Evolutionary conservation across 2,888 invertebrate species (phyloP), one percentile per base, ranked within the genome.

Genomic region (Parascotia fuliginaria): DNA sequence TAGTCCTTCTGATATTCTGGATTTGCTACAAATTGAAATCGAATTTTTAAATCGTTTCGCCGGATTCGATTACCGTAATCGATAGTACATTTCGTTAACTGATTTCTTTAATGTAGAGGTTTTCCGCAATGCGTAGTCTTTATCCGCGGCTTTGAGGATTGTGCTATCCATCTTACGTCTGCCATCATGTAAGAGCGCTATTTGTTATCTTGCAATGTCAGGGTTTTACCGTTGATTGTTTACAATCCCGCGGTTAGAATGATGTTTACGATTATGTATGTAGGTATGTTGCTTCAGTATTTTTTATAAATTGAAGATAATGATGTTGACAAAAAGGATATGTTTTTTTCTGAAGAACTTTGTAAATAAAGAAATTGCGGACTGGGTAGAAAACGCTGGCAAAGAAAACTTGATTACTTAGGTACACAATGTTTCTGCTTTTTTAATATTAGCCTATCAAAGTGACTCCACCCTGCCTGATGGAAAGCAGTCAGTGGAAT

Each of bases 41-140:
- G 56, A 41, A 12, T 45, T 60, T 46, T 33, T 40, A 28, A 39
- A 40, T 15, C 38, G 49, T 34, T 56, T 45, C 6, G n/a, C 15
- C 12, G 28, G 46, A 50, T 48, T 45, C 49, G 33, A 37, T 53
- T 46, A 46, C 28, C 11, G 47, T 52, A 58, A 55, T 39, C 27
- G 44, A 42, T 47, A 33, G 33, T 42, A 42, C 42, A 44, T 40
- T 43, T 40, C 34, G 40, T 38, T 41, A 37, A 39, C 32, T 33
- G 49, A 49, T 49, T 44, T 55, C 43, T 22, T 51, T 64, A 57
- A 47, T 63, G 43, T 54, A n/a, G 9, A 39, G 16, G 56, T 5
- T 60, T 37, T 50, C 28, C 15, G 1, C 34, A 24, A 32, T 34
- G 49, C 56, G 52, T 60, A 54, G 50, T 54, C 27, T 33, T 45